These are phyloP conservation scores for Lymantria dispar DNA, from an alignment of 2,888 invertebrate genomes.

Conservation along the genomic window DNA sequence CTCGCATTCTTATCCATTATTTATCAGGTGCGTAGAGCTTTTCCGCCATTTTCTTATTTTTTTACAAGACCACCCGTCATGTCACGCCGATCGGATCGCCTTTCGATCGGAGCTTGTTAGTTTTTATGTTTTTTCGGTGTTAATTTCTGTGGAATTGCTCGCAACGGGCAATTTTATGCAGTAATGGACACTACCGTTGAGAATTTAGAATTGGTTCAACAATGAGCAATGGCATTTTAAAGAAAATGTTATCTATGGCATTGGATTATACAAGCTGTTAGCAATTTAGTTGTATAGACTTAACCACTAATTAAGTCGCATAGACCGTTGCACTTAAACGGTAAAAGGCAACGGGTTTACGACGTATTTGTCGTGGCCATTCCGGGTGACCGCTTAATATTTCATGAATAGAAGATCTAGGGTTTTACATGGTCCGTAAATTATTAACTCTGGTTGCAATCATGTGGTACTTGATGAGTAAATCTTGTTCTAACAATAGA, in stretches of 20 bases:
- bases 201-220: not conserved
- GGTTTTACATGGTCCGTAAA: no score
- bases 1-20: constrained; percentile 69
- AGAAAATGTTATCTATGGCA: not conserved
- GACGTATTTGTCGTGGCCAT: not conserved
- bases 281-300: constrained; percentile 8
- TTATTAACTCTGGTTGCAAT: no score
- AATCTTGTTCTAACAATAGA: no score
- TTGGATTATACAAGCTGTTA: constrained; percentile 1
- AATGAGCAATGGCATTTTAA: not conserved
- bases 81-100: constrained; percentile 29
- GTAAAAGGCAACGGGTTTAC: not conserved
- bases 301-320: not conserved
- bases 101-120: constrained; percentile 42
- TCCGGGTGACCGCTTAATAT: not conserved
- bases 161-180: constrained; percentile 16
- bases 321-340: not conserved
- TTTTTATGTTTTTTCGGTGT: constrained; percentile 47
- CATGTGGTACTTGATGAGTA: no score
- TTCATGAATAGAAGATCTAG: not conserved
- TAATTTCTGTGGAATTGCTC: constrained; percentile 33
- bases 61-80: constrained; percentile 51
- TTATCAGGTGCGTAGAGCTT: constrained; percentile 62
- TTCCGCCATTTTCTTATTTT: constrained; percentile 66
- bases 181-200: not conserved